Conservation (phyloP, 2,797 vertebrate species). For the Sebastolobus alascanus region DNA sequence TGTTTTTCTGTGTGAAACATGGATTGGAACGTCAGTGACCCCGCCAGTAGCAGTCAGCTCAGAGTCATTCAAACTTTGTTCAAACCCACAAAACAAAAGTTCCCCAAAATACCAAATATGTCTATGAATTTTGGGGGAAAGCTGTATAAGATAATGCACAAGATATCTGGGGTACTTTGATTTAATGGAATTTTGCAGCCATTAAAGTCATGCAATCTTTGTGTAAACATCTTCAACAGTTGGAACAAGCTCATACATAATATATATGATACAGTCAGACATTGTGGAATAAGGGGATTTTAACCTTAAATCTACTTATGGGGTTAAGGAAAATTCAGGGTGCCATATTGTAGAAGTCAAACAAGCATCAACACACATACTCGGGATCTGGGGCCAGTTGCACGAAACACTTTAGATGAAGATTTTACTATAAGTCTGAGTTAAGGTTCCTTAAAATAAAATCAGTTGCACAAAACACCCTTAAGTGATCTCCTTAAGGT, state of each 20-base stretch:
- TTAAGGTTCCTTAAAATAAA: too few species aligned
- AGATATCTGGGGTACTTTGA: background rate
- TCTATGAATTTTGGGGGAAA: background rate
- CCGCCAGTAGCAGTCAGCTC: background rate
- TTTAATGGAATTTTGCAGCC: background rate
- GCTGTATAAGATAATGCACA: background rate
- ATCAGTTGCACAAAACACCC: too few species aligned
- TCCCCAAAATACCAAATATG: background rate
- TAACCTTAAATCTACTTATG: background rate
- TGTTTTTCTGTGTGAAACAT: slow-evolving; percentile 28
- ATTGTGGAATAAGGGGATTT: background rate
- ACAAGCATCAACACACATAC: background rate
- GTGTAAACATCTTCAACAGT: background rate
- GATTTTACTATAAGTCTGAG: too few species aligned
- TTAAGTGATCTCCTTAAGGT: too few species aligned
- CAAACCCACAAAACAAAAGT: slow-evolving; percentile 5
- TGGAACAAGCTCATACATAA: background rate
- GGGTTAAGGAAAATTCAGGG: background rate
- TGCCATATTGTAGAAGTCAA: background rate
- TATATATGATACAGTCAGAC: background rate
- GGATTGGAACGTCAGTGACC: slow-evolving; percentile 25
- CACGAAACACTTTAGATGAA: too few species aligned
- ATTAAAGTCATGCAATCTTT: background rate
- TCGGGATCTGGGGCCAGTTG: background rate
- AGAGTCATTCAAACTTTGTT: slow-evolving; percentile 11